phyloP scores from a whole-genome alignment of 92 coral and sea anemone species.

The Siderastrea radians region DNA sequence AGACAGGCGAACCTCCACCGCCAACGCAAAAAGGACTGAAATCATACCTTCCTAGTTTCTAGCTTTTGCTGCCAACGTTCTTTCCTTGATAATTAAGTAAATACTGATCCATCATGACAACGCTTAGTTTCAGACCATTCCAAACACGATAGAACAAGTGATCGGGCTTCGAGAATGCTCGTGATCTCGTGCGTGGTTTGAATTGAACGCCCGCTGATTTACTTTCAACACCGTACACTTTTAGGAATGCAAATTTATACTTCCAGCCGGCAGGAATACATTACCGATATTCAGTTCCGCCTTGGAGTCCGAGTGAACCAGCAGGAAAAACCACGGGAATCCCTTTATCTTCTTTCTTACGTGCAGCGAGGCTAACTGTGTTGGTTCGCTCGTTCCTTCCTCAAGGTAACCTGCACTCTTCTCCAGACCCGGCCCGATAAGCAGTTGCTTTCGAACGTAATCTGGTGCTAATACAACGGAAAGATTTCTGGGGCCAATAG shows the following conservation, averaged over 20 bases:
- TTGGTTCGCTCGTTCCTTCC: neutral
- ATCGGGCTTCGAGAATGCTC: neutral
- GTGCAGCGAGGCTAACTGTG: constrained; percentile 2
- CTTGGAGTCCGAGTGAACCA: constrained; percentile 19
- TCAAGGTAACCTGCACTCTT: neutral
- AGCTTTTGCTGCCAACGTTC: neutral
- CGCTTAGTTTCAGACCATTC: neutral
- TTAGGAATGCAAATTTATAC: constrained; percentile 11
- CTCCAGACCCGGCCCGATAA: neutral
- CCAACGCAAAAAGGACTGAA: neutral
- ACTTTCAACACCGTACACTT: constrained; percentile 3
- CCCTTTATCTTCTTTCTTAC: neutral
- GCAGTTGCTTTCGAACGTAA: constrained; percentile 11
- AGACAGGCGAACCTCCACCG: neutral
- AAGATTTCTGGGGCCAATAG: constrained; percentile 31
- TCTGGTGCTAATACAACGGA: constrained; percentile 20
- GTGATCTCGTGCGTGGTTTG: neutral
- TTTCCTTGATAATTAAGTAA: neutral
- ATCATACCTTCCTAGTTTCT: constrained; percentile 17
- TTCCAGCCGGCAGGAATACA: constrained; percentile 4
- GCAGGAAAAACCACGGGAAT: constrained; percentile 18
- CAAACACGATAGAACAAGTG: neutral
- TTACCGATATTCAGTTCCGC: constrained; percentile 8
- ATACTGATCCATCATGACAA: constrained; percentile 1
- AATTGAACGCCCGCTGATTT: constrained; percentile 1